Evolutionary conservation across 2,113 vertebrate species (phyloP), one percentile per base, ranked within the genome.

Genomic region (Diadophis punctatus): DNA sequence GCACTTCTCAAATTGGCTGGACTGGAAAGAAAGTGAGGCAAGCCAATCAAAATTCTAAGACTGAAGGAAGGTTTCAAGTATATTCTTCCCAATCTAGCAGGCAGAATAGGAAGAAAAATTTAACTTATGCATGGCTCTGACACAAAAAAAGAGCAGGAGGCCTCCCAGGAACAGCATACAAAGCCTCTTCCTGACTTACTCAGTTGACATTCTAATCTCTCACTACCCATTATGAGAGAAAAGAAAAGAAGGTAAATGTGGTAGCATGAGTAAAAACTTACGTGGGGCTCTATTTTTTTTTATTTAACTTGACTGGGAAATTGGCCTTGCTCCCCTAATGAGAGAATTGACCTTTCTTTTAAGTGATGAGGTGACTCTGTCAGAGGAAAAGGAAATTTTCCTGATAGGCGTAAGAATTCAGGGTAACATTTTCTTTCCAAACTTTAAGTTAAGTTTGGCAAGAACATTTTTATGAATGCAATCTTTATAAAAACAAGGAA

Each of bases 401-500:
- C 39, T 56, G 22, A 89, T 22, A 85, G 11, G 16, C 90, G 53
- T 84, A 87, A 89, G 74, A 0, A 2, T 74, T 93, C 58, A 56
- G 30, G 1, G 11, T 53, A 14, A 27, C 53, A 92, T 90, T 92
- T 90, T 92, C 43, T 46, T 80, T 90, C 23, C 55, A 68, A 89
- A 2, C 55, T 93, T 89, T 94, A 84, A 74, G 92, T 56, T 85
- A 91, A 91, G 63, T 86, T 95, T 88, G 43, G 52, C 88, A 95
- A 94, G 93, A 92, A 9, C 96, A 97, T 94, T 97, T 98, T 80
- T 96, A 92, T 96, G 92, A 93, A 46, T 87, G 63, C 23, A 95
- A 90, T 93, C 91, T 90, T 90, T 95, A 52, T 55, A 93, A 95
- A 96, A 96, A 88, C 88, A 94, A 46, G 74, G 87, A 94, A 96